Evolutionary conservation across 2,888 invertebrate species (phyloP).

Genomic region (Hydraecia micacea): DNA sequence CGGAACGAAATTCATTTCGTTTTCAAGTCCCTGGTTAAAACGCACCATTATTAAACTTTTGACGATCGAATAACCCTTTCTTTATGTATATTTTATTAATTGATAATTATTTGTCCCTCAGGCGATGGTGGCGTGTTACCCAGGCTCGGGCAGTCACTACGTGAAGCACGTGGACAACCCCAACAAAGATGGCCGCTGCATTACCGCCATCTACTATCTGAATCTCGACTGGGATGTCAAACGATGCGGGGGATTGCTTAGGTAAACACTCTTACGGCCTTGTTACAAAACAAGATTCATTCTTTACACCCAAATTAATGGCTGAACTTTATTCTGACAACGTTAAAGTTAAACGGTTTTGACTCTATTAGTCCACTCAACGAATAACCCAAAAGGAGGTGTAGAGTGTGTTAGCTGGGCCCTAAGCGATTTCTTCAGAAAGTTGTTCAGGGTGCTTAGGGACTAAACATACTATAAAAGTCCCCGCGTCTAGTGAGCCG

Average conservation of each 20-base stretch:
- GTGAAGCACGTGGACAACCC: conserved; percentile 99
- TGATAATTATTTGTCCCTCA: conserved; percentile 82
- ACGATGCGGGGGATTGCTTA: conserved; percentile 95
- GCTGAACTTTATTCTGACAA: background rate
- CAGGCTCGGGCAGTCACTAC: conserved; percentile 98
- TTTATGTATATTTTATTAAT: too few relatives aligned
- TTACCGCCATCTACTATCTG: conserved; percentile 99
- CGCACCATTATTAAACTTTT: too few relatives aligned
- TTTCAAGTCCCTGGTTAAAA: too few relatives aligned
- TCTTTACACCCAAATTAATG: background rate
- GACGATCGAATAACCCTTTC: too few relatives aligned
- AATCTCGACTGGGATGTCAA: conserved; percentile 98
- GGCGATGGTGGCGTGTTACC: conserved; percentile 99
- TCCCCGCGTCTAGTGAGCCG: too few relatives aligned
- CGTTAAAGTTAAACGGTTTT: background rate
- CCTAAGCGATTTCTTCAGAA: too few relatives aligned
- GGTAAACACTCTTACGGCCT: conserved; percentile 82
- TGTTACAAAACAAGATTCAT: background rate
- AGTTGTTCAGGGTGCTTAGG: too few relatives aligned
- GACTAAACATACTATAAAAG: too few relatives aligned
- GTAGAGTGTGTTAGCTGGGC: too few relatives aligned
- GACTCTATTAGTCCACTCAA: too few relatives aligned
- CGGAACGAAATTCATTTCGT: too few relatives aligned
- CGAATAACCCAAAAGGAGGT: too few relatives aligned
- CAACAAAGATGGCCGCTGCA: conserved; percentile 98